Base-by-base conservation (phyloP, 2,113 vertebrate genomes). In the Daubentonia madagascariensis region DNA sequence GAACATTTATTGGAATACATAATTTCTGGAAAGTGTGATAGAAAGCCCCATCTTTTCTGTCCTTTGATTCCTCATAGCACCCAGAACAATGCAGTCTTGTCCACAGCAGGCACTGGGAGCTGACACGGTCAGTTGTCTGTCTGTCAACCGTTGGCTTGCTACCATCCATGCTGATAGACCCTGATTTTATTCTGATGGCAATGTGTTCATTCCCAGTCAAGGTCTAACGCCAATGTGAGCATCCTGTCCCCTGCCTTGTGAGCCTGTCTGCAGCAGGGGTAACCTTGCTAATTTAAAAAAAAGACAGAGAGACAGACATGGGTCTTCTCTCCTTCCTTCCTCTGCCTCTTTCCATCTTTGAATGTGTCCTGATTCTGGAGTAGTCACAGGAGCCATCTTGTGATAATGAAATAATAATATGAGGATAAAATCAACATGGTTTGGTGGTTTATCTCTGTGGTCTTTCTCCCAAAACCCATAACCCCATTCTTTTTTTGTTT, bases 1-100 rank as follows among this genome's bases (percentile, higher is more conserved):
- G 22, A 92, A n/a, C 52, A n/a, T 68, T 75, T 93, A 78, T 70
- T 76, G 20, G 22, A 68, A 95, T 83, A 87, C 6, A 48, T 50
- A 84, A 86, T 81, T 91, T 96, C 88, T 94, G 35, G 23, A 68
- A 87, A 37, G 28, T 87, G 25, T 95, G n/a, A 61, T 43, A 50
- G 73, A 91, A 84, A 86, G 6, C 22, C 32, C 18, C 57, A 84
- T 32, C 23, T 65, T 50, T 84, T 45, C 50, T 65, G 28, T 75
- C n/a, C 61, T 93, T 89, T 75, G 45, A 67, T 88, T 76, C 70
- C 79, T 92, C 6, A 6, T 18, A 87, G n/a, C 78, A 81, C 57
- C 67, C 37, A 35, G 23, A 8, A 50, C 20, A 83, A 10, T 84
- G 43, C 67, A 50, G 22, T 67, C 68, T 63, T 35, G 17, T 37